These are phyloP conservation scores for Myripristis murdjan DNA, from an alignment of 2,797 vertebrate species.

Conservation along the genomic window DNA sequence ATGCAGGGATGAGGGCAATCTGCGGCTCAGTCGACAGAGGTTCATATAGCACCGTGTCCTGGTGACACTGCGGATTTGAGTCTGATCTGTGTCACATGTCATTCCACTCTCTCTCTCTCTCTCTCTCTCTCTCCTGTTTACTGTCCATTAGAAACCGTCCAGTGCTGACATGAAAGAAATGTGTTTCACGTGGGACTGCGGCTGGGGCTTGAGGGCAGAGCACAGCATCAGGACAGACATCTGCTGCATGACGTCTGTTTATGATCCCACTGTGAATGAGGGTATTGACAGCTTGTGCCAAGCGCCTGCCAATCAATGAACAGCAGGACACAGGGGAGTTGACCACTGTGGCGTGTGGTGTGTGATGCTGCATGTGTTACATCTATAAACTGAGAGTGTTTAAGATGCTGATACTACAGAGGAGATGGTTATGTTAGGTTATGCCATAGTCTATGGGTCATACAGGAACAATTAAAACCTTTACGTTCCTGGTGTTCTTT, in stretches of 20 bases:
- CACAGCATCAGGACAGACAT: constrained; percentile 23
- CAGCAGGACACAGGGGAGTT: neutral
- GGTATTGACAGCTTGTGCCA: constrained; percentile 3
- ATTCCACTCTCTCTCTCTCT: too few relatives aligned
- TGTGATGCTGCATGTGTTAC: neutral
- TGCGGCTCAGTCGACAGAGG: too few relatives aligned
- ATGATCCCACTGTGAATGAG: constrained; percentile 20
- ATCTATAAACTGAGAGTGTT: neutral
- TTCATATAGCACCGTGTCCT: too few relatives aligned
- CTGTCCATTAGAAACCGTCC: too few relatives aligned
- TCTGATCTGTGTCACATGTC: too few relatives aligned
- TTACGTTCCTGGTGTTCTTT: too few relatives aligned
- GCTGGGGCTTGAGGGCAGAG: neutral
- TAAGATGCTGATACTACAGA: neutral
- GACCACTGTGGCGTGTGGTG: neutral
- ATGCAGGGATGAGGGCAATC: too few relatives aligned
- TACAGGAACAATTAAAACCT: too few relatives aligned
- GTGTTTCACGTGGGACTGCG: neutral
- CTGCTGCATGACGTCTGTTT: constrained; percentile 29
- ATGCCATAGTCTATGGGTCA: neutral
- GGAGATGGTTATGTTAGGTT: neutral
- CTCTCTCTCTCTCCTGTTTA: too few relatives aligned
- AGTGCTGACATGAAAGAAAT: neutral
- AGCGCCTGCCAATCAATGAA: constrained; percentile 26
- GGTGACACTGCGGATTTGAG: too few relatives aligned